Base-by-base conservation (phyloP, 2,797 vertebrate species). In the Leucoraja ocellata region DNA sequence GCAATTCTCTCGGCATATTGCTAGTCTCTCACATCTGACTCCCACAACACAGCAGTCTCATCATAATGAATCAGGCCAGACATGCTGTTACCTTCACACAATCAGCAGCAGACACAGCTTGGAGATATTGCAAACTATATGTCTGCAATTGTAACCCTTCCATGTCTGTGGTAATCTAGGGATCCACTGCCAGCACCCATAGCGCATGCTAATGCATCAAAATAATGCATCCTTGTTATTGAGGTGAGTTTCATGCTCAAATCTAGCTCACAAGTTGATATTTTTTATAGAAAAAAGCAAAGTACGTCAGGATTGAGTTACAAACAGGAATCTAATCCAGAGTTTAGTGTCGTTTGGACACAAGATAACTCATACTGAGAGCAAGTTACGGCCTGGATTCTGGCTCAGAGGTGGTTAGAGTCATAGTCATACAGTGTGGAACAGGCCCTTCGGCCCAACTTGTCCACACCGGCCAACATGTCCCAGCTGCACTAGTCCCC, bases 81-180 rank as follows among this genome's bases (percentile, higher is more conserved):
- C 68, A 39, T 3, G 39, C 90, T 91, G 39, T 54, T 91, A 16
- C 61, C 90, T 91, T 74, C 90, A 91, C 65, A 91, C 71, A 91
- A 46, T 91, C 71, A 74, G 68, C 74, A 71, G 36, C 46, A 91
- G 90, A 54, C 71, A 73, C 68, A 0, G 65, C 65, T 91, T 32
- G 39, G 71, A 91, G 61, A 32, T 32, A 88, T 32, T 88, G n/a
- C n/a, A 88, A 91, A 54, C 90, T 39, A 74, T 54, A 71, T 91
- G 90, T 21, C 71, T 91, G 36, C 7, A 28, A 91, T 36, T 25
- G 68, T 74, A 74, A 74, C 23, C 68, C 36, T 91, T 25, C 32
- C 68, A 54, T 39, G 21, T 73, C 68, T 32, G n/a, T 39, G 13
- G 36, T 28, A 54, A 25, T 23, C 65, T 46, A 14, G 39, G 46